phyloP scores from a whole-genome alignment of 2,797 vertebrate species.

The Euthynnus affinis region DNA sequence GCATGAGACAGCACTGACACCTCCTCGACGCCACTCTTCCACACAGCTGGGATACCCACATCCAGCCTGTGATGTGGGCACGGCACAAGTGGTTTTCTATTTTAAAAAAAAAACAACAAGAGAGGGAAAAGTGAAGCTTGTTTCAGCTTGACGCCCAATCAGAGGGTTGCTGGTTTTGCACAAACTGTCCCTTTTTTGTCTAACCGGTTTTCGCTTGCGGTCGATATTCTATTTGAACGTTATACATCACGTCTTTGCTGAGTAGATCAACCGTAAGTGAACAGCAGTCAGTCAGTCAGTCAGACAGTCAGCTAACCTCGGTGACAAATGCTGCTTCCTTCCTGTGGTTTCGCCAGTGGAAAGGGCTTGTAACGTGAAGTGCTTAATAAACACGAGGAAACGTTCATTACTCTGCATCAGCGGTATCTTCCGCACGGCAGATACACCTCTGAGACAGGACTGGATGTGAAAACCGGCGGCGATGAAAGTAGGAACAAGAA shows the following conservation, averaged over 20 bases:
- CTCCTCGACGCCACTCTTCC: background rate
- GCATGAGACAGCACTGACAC: background rate
- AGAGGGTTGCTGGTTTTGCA: background rate
- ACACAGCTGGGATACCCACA: background rate
- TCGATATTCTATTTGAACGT: background rate
- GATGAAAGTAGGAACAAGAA: constrained; percentile 9
- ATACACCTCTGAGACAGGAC: background rate
- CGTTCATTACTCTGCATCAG: background rate
- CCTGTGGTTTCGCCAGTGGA: constrained; percentile 28
- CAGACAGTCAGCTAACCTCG: rapidly evolving
- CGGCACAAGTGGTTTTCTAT: background rate
- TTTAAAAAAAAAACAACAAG: too few relatives aligned
- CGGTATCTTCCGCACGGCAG: background rate
- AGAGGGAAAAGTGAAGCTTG: background rate
- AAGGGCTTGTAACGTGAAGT: constrained; percentile 8
- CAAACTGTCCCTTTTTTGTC: too few relatives aligned
- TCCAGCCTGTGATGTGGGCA: background rate
- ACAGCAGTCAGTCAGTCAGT: background rate
- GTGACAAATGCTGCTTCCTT: constrained; percentile 19
- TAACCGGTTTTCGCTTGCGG: background rate
- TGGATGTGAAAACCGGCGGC: background rate
- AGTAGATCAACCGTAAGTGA: background rate
- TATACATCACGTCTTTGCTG: background rate
- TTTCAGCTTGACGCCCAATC: background rate
- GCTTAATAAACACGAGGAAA: background rate